Evolutionary conservation across 1,140 invertebrate genomes (phyloP), one percentile per base, ranked within the genome.

Genomic region (Drosophila sproati): DNA sequence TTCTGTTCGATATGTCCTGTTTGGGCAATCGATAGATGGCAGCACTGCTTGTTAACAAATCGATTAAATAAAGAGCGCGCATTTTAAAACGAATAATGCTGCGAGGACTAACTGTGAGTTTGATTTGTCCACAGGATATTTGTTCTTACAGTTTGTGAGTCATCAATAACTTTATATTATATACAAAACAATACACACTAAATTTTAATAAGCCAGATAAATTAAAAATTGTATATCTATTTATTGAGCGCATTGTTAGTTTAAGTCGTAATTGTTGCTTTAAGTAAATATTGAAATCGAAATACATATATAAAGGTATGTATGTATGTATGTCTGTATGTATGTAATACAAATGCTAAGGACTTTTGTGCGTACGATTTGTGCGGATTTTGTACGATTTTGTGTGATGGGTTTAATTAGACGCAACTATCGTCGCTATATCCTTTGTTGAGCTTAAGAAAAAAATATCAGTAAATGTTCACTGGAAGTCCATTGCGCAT

Each of bases 401-500:
- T 10, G n/a, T 45, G 39, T 43, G 56, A 4, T 50, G 48, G 8
- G 5, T 50, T 32, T 20, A 20, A 69, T 47, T 69, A 69, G 52
- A 20, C 20, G 63, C 52, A 56, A 48, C 35, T 29, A 50, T 56
- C 28, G 39, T 64, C 12, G 20, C 37, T 37, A 28, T 47, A 31
- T 63, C 32, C 41, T 47, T 59, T 57, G 31, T 55, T 71, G 51
- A 75, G 72, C 73, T 72, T 80, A 85, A 54, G 28, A 31, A 41
- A 72, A 2, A 56, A 87, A 88, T 87, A 87, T 87, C 86, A 89
- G 60, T 90, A 80, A 54, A 47, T 70, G 69, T 72, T 74, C 88
- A 91, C 88, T 91, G 88, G 88, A 91, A 91, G 88, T 91, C 87
- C 87, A 45, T 88, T 83, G 87, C 82, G 86, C 82, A 78, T 82